Conservation (phyloP, 2,888 invertebrate genomes). For the Myathropa florea region DNA sequence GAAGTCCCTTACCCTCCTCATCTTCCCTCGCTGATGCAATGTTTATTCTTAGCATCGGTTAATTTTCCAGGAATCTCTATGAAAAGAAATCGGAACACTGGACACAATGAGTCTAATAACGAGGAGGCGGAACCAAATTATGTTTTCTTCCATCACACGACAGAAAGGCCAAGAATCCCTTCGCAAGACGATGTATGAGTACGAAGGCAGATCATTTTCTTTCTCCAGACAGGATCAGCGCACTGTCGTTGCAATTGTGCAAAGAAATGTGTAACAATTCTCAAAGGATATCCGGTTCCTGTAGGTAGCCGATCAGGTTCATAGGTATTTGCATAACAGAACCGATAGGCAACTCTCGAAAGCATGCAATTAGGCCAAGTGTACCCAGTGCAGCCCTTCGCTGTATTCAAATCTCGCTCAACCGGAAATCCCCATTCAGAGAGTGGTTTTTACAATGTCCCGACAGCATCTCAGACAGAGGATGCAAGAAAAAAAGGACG, state of each 20-base stretch:
- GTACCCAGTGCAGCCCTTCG: slow-evolving; percentile 4
- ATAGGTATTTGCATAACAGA: slow-evolving; percentile 34
- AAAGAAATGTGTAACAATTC: slow-evolving; percentile 43
- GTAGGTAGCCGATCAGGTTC: slow-evolving; percentile 27
- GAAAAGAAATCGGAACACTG: slow-evolving; percentile 1
- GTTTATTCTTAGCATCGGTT: slow-evolving; percentile 32
- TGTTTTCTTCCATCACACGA: neutral
- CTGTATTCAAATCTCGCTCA: slow-evolving; percentile 38
- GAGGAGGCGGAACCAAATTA: slow-evolving; percentile 55
- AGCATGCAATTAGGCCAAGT: slow-evolving; percentile 57
- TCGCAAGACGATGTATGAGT: slow-evolving; percentile 22
- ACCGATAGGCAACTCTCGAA: neutral
- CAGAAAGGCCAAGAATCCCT: neutral
- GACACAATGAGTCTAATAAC: slow-evolving; percentile 21
- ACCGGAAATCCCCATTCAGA: slow-evolving; percentile 58
- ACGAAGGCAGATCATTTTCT: neutral
- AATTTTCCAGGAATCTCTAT: slow-evolving; percentile 35
- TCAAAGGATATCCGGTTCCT: slow-evolving; percentile 64
- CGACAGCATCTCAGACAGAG: too few relatives aligned
- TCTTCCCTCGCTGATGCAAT: slow-evolving; percentile 27
- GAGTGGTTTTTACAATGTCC: too few relatives aligned
- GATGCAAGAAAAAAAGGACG: slow-evolving; percentile 13
- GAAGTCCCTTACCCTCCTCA: neutral
- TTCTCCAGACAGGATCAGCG: too few relatives aligned
- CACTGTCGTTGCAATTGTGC: slow-evolving; percentile 10